Percentiles rank a stretch among this genome's conserved stretches.
Evolutionary conservation across 2,797 vertebrate species (phyloP).

Genomic region (Paedocypris micromegethes): DNA sequence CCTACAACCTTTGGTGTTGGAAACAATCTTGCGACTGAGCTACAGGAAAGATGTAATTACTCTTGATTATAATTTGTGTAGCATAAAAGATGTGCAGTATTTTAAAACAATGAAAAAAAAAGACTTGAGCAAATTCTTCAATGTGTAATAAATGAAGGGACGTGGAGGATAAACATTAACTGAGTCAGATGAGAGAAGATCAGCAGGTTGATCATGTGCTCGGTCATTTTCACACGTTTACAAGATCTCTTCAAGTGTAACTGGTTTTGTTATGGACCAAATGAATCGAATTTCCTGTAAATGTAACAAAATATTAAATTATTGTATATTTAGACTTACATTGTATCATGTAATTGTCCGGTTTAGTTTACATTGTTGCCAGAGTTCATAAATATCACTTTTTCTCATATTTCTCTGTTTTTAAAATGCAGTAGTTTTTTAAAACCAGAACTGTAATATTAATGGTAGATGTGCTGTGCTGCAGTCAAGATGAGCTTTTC

Average conservation of each 20-base stretch:
- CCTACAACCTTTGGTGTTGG: no score
- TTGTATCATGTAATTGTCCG: no score
- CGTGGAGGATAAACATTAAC: constrained; percentile 60
- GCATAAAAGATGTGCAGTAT: no score
- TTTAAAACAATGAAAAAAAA: no score
- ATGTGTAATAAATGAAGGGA: neutral
- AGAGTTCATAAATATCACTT: no score
- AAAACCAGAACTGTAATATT: neutral
- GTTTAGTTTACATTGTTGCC: no score
- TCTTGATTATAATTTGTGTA: no score
- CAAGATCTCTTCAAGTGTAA: neutral
- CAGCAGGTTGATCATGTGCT: constrained; percentile 40
- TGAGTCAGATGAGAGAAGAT: constrained; percentile 61
- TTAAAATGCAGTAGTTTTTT: no score
- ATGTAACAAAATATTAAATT: neutral
- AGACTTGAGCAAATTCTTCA: neutral
- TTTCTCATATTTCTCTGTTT: no score
- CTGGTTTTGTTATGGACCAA: neutral
- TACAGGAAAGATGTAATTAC: no score
- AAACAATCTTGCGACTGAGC: no score
- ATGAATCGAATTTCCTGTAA: neutral
- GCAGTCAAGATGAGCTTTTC: constrained; percentile 45
- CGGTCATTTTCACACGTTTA: neutral
- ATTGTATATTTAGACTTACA: neutral
- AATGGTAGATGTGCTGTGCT: neutral